Conservation (phyloP, 2,888 invertebrate genomes). For the Caenorhabditis parvicauda region DNA sequence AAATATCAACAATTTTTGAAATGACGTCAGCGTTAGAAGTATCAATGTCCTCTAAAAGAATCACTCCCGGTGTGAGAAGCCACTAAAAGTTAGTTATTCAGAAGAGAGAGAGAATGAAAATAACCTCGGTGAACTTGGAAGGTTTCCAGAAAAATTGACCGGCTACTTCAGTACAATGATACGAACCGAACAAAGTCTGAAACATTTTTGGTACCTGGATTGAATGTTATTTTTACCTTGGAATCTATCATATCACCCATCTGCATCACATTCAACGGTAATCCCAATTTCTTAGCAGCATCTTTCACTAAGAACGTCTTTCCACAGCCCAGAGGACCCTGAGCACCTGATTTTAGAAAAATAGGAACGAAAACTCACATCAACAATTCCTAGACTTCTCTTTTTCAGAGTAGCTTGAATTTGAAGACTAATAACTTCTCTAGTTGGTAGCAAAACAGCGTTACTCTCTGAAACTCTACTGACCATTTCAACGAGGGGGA, state of each 20-base stretch:
- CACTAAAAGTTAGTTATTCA: too few relatives aligned
- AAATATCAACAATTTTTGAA: conserved; percentile 40
- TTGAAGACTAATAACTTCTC: conserved; percentile 19
- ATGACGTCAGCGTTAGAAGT: conserved; percentile 88
- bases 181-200: conserved; percentile 80
- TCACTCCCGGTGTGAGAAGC: conserved; percentile 73
- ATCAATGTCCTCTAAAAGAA: conserved; percentile 88
- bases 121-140: conserved; percentile 48
- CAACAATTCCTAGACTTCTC: conserved; percentile 20
- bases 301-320: conserved; percentile 87
- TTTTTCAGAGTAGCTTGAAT: conserved; percentile 17
- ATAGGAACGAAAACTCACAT: neutral
- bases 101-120: too few relatives aligned
- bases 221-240: conserved; percentile 68
- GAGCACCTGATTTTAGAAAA: conserved; percentile 64
- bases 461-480: conserved; percentile 4
- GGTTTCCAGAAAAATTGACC: conserved; percentile 96
- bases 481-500: neutral
- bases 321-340: conserved; percentile 89
- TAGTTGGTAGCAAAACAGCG: conserved; percentile 16
- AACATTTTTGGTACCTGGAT: conserved; percentile 11
- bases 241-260: conserved; percentile 95
- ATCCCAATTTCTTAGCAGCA: conserved; percentile 76
- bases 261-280: conserved; percentile 80
- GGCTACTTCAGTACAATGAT: conserved; percentile 90